A percentile compares a stretch with the other conserved stretches of the same genome.
Conservation (phyloP, 2,888 invertebrate species). For the Phasia obesa region DNA sequence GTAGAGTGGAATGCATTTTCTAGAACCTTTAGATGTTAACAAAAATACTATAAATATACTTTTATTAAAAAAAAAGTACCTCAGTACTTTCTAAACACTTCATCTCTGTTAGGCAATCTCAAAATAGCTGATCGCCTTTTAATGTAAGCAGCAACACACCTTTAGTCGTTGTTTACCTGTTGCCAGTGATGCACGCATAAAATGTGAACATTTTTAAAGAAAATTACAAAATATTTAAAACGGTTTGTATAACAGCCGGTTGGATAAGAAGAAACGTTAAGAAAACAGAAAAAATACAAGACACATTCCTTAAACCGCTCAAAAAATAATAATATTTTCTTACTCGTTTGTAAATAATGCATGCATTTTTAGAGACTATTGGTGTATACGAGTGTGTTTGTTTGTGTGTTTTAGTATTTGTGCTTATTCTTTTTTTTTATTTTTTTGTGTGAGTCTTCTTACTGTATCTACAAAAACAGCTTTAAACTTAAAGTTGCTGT, state of each 20-base stretch:
- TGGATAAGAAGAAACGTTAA: constrained; percentile 43
- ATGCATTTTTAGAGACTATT: constrained; percentile 24
- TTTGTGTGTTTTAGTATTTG: constrained; percentile 27
- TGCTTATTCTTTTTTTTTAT: constrained; percentile 53
- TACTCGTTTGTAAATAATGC: constrained; percentile 15
- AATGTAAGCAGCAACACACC: constrained; percentile 22
- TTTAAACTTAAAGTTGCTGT: constrained; percentile 48
- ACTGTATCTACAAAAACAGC: constrained; percentile 21
- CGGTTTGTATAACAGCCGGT: constrained; percentile 54
- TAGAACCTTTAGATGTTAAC: too few species aligned
- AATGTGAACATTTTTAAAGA: neutral
- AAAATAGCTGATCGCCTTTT: constrained; percentile 1
- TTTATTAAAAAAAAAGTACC: too few species aligned
- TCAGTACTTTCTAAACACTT: neutral
- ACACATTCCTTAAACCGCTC: constrained; percentile 59
- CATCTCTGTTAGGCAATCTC: constrained; percentile 1
- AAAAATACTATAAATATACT: too few species aligned
- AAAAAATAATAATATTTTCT: constrained; percentile 18
- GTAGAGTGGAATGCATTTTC: too few species aligned
- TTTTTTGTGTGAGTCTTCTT: too few species aligned
- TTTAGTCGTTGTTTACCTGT: constrained; percentile 66
- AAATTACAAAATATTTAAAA: constrained; percentile 5
- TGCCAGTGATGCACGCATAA: constrained; percentile 58
- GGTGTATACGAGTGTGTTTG: neutral
- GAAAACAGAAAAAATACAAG: constrained; percentile 22